phyloP scores from a whole-genome alignment of 1,140 invertebrate genomes.

The Periplaneta americana region DNA sequence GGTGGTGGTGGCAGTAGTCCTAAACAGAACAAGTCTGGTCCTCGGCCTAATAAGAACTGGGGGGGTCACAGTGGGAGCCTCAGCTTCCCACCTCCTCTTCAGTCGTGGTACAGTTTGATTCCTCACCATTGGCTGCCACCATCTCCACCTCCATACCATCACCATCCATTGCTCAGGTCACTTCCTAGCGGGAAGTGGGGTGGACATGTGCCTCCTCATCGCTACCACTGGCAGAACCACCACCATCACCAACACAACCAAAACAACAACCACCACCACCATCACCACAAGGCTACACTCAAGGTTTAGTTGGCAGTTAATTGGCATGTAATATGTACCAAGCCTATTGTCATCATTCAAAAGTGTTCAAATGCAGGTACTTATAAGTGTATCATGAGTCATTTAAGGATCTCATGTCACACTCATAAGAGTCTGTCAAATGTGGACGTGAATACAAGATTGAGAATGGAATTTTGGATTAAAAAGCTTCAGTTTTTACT shows the following conservation, averaged over 20 bases:
- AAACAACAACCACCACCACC: slow-evolving; percentile 1
- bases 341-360: not conserved
- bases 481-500: not conserved
- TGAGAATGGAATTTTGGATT: not conserved
- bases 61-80: not conserved
- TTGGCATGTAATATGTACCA: not conserved
- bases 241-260: not conserved
- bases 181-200: not conserved
- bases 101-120: slow-evolving; percentile 24
- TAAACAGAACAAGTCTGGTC: slow-evolving; percentile 3
- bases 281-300: slow-evolving; percentile 16
- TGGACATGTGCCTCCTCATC: not conserved
- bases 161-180: slow-evolving; percentile 7
- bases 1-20: not conserved
- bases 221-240: not conserved
- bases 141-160: slow-evolving; percentile 24
- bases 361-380: slow-evolving; percentile 10
- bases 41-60: slow-evolving; percentile 3
- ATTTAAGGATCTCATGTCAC: too few species aligned
- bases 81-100: not conserved
- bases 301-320: slow-evolving; percentile 14
- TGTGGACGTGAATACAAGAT: too few species aligned
- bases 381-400: too few species aligned
- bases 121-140: slow-evolving; percentile 23
- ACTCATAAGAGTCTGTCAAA: too few species aligned